phyloP scores from a whole-genome alignment of 1,140 invertebrate genomes.

The Neotoxoptera formosana region DNA sequence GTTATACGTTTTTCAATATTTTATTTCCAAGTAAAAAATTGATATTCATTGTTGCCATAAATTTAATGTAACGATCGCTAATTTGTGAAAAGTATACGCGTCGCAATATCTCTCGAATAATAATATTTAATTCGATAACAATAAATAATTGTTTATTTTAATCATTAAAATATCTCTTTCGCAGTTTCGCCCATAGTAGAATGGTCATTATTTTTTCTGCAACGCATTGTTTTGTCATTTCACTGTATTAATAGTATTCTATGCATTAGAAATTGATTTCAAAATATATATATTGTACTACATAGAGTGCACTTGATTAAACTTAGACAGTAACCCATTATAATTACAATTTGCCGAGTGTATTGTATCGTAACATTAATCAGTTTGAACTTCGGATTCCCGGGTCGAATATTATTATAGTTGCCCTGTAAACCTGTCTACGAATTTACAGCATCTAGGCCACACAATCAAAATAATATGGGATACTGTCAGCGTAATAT shows the following conservation, averaged over 20 bases:
- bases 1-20: not conserved
- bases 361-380: conserved; percentile 34
- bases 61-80: not conserved
- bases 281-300: not conserved
- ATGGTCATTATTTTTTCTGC: conserved; percentile 19
- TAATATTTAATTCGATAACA: not conserved
- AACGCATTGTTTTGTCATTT: conserved; percentile 34
- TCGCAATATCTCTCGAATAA: not conserved
- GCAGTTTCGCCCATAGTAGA: not conserved
- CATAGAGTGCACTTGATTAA: conserved; percentile 15
- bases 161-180: conserved; percentile 29
- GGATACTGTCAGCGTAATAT: conserved; percentile 16
- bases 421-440: not conserved
- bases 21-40: not conserved
- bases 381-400: conserved; percentile 19
- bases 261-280: conserved; percentile 43
- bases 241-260: not conserved
- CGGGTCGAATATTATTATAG: conserved; percentile 33
- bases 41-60: not conserved
- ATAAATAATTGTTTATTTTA: not conserved
- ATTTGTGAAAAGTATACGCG: not conserved
- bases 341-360: not conserved
- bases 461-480: not conserved
- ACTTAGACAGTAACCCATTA: conserved; percentile 24
- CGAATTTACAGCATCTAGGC: not conserved